Evolutionary conservation across 2,797 vertebrate species (phyloP).

Genomic region (Squalus acanthias): DNA sequence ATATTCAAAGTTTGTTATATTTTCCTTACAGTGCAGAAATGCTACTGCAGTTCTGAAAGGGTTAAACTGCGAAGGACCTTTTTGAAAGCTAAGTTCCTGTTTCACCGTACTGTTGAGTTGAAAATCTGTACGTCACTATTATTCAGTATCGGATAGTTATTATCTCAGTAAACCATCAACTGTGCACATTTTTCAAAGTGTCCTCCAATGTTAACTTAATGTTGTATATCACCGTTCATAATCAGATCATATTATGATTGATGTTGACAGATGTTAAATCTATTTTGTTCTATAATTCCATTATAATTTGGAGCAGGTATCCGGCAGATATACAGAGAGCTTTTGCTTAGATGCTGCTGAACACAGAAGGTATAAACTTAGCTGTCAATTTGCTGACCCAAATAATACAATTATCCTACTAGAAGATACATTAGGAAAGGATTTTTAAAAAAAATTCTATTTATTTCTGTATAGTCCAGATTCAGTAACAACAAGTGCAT

Average conservation of each 20-base stretch:
- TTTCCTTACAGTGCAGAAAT: slow-evolving; percentile 1
- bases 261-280: not conserved
- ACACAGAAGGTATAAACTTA: not conserved
- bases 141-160: not conserved
- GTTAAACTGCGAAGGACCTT: not conserved
- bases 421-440: not conserved
- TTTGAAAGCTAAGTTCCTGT: not conserved
- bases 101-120: not conserved
- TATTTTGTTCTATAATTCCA: not conserved
- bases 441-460: not conserved
- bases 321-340: slow-evolving; percentile 3
- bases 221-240: not conserved
- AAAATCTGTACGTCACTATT: not conserved
- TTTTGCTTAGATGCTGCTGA: not conserved
- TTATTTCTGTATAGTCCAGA: not conserved
- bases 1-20: slow-evolving; percentile 7
- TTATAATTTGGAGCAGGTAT: slow-evolving; percentile 23
- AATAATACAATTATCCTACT: slow-evolving; percentile 3
- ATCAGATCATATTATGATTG: not conserved
- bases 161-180: not conserved
- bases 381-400: slow-evolving; percentile 7
- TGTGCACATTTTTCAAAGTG: not conserved
- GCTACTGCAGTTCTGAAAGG: not conserved
- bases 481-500: not conserved
- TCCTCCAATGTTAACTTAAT: not conserved